Evolutionary conservation across 2,797 vertebrate species (phyloP).

Genomic region (Chelonia mydas): DNA sequence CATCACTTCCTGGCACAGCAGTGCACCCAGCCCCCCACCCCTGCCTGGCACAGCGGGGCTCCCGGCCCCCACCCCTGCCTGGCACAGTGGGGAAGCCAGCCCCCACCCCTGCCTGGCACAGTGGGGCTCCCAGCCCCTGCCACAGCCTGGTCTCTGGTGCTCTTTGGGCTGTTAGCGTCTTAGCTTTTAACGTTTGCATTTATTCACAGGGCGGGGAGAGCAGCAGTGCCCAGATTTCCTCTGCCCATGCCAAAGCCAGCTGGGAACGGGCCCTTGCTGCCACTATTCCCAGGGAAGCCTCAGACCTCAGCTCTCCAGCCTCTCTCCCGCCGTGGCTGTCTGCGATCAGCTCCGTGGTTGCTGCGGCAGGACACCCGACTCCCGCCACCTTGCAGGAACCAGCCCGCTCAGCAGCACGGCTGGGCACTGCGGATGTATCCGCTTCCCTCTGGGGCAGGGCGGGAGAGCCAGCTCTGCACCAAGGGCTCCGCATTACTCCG

Average conservation of each 20-base stretch:
- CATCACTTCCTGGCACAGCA: too few relatives aligned
- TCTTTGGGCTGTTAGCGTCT: too few relatives aligned
- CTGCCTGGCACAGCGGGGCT: accelerated
- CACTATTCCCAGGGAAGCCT: neutral
- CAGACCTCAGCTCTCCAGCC: neutral
- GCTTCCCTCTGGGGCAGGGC: neutral
- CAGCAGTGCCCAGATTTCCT: neutral
- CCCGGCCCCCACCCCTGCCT: too few relatives aligned
- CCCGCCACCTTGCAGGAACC: neutral
- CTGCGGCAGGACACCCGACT: neutral
- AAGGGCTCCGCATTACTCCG: neutral
- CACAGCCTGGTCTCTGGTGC: neutral
- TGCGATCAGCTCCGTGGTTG: neutral
- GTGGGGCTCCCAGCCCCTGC: too few relatives aligned
- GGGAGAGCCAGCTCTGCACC: neutral
- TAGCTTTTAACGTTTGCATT: too few relatives aligned
- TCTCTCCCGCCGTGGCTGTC: too few relatives aligned
- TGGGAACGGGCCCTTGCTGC: neutral
- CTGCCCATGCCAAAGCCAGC: accelerated
- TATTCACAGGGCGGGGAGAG: neutral
- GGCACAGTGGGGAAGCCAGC: too few relatives aligned
- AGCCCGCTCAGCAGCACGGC: neutral
- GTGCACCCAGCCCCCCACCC: neutral
- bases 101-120: accelerated
- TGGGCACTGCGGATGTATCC: neutral